Base-by-base conservation (phyloP, 2,113 vertebrate species). In the Leuciscus idus region DNA sequence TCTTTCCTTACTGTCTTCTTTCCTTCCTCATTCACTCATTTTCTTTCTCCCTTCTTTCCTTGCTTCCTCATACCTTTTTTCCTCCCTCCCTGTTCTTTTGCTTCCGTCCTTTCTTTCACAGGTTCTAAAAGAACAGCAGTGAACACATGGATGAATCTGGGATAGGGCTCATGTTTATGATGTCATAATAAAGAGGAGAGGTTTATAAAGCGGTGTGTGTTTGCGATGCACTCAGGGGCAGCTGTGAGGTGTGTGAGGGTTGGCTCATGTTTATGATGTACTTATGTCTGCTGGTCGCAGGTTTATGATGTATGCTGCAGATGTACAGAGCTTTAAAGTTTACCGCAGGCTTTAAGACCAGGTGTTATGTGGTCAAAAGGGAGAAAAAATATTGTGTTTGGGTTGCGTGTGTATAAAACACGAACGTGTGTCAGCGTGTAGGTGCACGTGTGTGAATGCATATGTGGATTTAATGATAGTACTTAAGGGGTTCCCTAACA, bases 201-300 rank as follows among this genome's bases (percentile, higher is more conserved):
- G 92, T 94, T 95, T 90, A 92, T 84, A 92, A 92, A 91, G 88
- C 91, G 26, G 81, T 33, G 9, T 6, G 10, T 59, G 73, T 64
- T 43, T 50, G 19, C 19, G 19, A 21, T 57, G 52, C 52, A 8
- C 52, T 57, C 52, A 21, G 52, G 52, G 52, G 50, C 39, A 78
- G 30, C 59, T 55, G 68, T 10, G 62, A n/a, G 39, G 68, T 61
- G 73, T 72, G 13, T 43, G 46, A 30, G 62, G 6, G 36, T n/a
- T 73, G 94, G 95, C 93, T 94, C 92, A 94, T 96, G 96, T 97
- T 98, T 97, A 98, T 95, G 94, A 93, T 94, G 94, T 93, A 94
- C 93, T 93, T 94, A 52, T 70, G 43, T 72, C 46, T 77, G 59
- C 82, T 85, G 36, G 95, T 95, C 95, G 93, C 92, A 93, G 93